Base-by-base conservation (phyloP, 2,113 vertebrate species). In the Thamnaconus septentrionalis region DNA sequence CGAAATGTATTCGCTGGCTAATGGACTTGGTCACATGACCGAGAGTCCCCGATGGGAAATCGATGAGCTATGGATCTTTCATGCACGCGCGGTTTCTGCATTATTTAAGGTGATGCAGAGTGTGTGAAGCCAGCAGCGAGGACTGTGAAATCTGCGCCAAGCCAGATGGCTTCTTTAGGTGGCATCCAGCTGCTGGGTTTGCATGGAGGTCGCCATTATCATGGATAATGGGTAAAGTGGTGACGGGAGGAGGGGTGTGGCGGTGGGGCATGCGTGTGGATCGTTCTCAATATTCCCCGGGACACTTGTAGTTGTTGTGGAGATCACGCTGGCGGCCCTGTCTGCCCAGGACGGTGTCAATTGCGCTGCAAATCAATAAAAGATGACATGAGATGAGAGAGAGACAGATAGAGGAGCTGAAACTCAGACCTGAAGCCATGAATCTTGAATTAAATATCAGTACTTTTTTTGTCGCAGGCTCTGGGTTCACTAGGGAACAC, bases 311-410 rank as follows among this genome's bases (percentile, higher is more conserved):
- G n/a, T 61, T 67, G 51, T 68, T 67, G 61, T 39, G 46, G 54
- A 70, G 72, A 69, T 59, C 31, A 59, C 60, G 59, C 18, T 44
- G 48, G 57, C 47, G 64, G 65, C 69, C 63, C 44, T 57, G 66
- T 79, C 73, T 66, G 52, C 50, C 57, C 61, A 67, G 71, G 62
- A 44, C 64, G 68, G 79, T 65, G 65, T 63, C 18, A 31, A 31
- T 31, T 31, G 49, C 65, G 69, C 43, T 65, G 58, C 78, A 73
- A 82, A 86, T 81, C 75, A 82, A 77, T 85, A 56, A 71, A 73
- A 66, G 11, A 66, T 73, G 71, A 77, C 47, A 59, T 45, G 57
- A 69, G 50, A 40, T 48, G 55, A 53, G 50, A 57, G 43, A 66
- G 59, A 7, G n/a, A 10, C 41, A 8, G 49, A 39, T 51, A 41